Evolutionary conservation across 2,113 vertebrate species (phyloP).

Genomic region (Plecotus auritus): DNA sequence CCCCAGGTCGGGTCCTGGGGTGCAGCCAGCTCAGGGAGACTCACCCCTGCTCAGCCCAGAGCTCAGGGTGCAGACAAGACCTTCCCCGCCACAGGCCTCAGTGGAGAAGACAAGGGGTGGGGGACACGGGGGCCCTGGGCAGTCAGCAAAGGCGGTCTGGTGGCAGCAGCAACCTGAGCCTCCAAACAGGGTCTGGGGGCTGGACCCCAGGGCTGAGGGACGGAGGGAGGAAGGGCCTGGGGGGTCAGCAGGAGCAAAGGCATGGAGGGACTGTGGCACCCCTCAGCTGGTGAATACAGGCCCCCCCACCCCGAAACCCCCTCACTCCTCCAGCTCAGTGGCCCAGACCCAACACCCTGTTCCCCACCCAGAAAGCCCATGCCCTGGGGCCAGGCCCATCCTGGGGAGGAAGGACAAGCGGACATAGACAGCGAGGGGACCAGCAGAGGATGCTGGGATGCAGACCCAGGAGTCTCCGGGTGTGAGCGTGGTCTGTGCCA

Average conservation of each 20-base stretch:
- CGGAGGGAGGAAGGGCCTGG: neutral
- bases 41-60: neutral
- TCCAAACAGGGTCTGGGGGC: neutral
- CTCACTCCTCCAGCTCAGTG: neutral
- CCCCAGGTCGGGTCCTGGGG: neutral
- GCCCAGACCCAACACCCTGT: neutral
- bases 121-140: neutral
- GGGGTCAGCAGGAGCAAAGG: neutral
- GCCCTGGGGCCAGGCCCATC: too few relatives aligned
- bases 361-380: neutral
- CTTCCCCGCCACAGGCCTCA: neutral
- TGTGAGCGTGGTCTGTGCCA: accelerated
- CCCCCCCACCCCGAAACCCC: neutral
- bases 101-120: neutral
- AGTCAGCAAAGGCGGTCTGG: neutral
- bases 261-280: neutral
- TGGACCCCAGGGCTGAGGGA: neutral
- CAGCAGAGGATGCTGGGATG: neutral
- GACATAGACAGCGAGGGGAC: neutral
- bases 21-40: neutral
- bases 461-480: neutral
- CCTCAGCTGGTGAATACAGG: too few relatives aligned
- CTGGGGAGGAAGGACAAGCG: neutral
- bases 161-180: neutral
- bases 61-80: neutral